Base-by-base conservation (phyloP, 2,797 vertebrate genomes). In the Hybognathus amarus region DNA sequence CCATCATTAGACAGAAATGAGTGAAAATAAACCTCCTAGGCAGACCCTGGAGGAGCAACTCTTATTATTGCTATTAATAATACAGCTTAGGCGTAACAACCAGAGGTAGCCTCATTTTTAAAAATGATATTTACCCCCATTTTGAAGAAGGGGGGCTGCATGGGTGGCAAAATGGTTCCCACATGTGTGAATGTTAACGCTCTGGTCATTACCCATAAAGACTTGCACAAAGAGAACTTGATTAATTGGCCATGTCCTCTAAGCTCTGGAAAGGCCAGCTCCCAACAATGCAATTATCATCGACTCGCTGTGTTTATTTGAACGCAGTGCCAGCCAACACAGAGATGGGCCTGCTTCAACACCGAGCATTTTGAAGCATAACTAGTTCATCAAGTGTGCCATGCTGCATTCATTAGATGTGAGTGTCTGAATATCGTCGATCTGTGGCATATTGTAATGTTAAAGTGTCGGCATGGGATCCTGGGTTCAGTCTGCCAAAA, bases 261-360 rank as follows among this genome's bases (percentile, higher is more conserved):
- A 85, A 87, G 86, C 92, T 90, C 89, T 83, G 89, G 87, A 52
- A 91, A 91, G 91, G 87, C 88, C 83, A 88, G 91, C 93, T 91
- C 91, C 80, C 94, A 92, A 94, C 94, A 92, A 94, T 93, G 90
- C 92, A 95, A 95, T 95, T 95, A 95, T 83, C 85, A 90, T 94
- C 92, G 93, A 94, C 93, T 91, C 89, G 87, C 92, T 89, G 68
- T 94, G 91, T 94, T 95, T 95, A 91, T 94, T 95, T 96, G 94
- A 91, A 91, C 87, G 90, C 85, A 80, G 85, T 80, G 75, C 75
- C 73, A 85, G 82, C 67, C 70, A 83, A 59, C 20, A 56, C 74
- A 84, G 77, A 75, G 87, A 86, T 76, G 86, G 71, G 50, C 50
- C 64, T 54, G 76, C 68, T n/a, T 73, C n/a, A 52, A 67, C 27